A percentile compares a stretch with the other conserved stretches of the same genome.
Conservation (phyloP, 2,888 invertebrate genomes). For the Cylloceria caligata region DNA sequence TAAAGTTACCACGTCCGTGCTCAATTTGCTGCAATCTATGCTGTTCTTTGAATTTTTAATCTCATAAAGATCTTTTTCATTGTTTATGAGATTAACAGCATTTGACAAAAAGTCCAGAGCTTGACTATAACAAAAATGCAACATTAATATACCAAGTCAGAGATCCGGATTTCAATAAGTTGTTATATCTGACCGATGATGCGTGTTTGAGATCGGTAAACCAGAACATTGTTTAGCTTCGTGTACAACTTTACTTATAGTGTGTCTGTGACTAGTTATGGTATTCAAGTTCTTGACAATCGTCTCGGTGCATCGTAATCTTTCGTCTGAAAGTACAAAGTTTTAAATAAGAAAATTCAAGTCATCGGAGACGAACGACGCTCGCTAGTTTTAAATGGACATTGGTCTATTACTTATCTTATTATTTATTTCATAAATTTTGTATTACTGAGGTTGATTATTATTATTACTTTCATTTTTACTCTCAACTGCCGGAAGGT, state of each 20-base stretch:
- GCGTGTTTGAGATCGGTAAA: constrained; percentile 75
- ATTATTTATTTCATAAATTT: background rate
- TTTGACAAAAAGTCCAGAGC: constrained; percentile 71
- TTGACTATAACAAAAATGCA: constrained; percentile 66
- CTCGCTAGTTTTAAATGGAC: background rate
- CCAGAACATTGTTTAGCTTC: constrained; percentile 69
- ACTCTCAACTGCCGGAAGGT: no score
- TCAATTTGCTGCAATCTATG: constrained; percentile 49
- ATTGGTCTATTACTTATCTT: background rate
- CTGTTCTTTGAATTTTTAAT: constrained; percentile 48
- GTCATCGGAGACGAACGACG: background rate
- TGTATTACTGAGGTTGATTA: background rate
- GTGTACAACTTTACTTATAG: constrained; percentile 74
- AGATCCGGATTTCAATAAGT: background rate
- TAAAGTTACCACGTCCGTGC: constrained; percentile 50
- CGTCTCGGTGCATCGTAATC: constrained; percentile 58
- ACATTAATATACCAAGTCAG: background rate
- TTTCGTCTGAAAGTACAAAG: constrained; percentile 66
- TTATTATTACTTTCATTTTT: background rate
- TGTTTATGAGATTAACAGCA: constrained; percentile 71
- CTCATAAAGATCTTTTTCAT: constrained; percentile 55
- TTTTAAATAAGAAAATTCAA: background rate
- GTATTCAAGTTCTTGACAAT: constrained; percentile 72
- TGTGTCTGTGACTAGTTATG: constrained; percentile 72
- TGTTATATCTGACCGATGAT: constrained; percentile 72